phyloP scores from a whole-genome alignment of 1,140 invertebrate species.

The Pseudomyrmex cubaensis region DNA sequence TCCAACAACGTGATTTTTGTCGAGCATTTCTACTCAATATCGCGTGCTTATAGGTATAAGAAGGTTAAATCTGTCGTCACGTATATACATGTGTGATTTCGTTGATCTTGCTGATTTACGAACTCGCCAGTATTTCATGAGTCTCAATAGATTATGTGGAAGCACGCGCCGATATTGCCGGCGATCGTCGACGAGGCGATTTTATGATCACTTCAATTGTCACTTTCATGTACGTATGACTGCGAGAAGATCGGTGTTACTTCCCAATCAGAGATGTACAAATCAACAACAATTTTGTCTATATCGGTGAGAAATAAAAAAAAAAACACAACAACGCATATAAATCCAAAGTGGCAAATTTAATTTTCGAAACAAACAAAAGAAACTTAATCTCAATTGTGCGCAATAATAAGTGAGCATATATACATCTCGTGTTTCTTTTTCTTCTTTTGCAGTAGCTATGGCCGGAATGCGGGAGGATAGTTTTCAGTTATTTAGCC shows the following conservation, averaged over 20 bases:
- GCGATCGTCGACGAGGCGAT: conserved; percentile 17
- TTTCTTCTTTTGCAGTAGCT: conserved; percentile 56
- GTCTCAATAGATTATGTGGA: conserved; percentile 37
- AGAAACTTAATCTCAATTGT: not conserved
- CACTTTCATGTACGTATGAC: conserved; percentile 33
- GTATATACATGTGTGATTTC: conserved; percentile 64
- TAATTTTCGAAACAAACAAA: not conserved
- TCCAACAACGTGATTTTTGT: too few species aligned
- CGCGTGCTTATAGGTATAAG: not conserved
- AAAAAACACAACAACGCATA: not conserved
- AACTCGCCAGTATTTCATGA: conserved; percentile 64
- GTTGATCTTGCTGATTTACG: conserved; percentile 17
- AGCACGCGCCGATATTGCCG: conserved; percentile 22
- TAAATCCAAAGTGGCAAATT: not conserved
- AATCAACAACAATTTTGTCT: conserved; percentile 22
- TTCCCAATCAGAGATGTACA: conserved; percentile 40
- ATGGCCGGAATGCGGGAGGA: conserved; percentile 81
- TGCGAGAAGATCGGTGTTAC: conserved; percentile 32
- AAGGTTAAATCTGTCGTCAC: conserved; percentile 21
- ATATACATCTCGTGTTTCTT: not conserved
- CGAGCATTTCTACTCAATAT: too few species aligned
- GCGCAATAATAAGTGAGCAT: too few species aligned
- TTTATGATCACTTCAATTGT: conserved; percentile 2
- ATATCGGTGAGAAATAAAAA: conserved; percentile 21
- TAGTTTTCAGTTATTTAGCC: conserved; percentile 85